Base-by-base conservation (phyloP, 1,140 invertebrate genomes). In the Brachystomella parvula region DNA sequence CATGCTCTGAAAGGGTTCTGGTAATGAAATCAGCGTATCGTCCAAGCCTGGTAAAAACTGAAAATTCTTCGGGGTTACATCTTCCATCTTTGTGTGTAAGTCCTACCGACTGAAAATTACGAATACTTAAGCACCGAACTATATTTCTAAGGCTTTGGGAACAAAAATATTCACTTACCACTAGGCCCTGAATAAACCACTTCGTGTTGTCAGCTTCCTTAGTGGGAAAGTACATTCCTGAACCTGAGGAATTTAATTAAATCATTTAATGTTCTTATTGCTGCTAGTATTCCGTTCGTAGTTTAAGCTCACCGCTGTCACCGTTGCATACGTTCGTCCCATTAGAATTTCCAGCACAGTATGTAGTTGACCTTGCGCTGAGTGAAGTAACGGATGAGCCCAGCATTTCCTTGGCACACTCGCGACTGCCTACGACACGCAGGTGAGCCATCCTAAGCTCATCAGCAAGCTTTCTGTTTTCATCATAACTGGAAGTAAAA, bases 181-280 rank as follows among this genome's bases (percentile, higher is more conserved):
- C 64, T 2, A 69, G 44, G 17, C 71, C 72, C 66, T 71, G 72
- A 26, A 73, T 30, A 57, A 65, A 70, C 71, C 71, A 73, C 29
- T 44, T 65, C 3, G 53, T 67, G 1, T 32, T 26, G 2, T 60
- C 61, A 9, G 56, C 17, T 17, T 49, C 57, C 39, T 63, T 59
- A 2, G 63, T 39, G 12, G 57, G 47, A 53, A 73, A 73, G 33
- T 63, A 69, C 66, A 71, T 71, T 6, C 72, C 72, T 39, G 35
- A 39, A 39, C 35, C 35, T 39, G 35, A 39, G 19, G 35, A 19
- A 39, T 19, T 19, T 19, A 39, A 9, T 9, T 39, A 39, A 39
- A 19, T 9, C 19, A 39, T 39, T 39, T 9, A 19, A 39, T 9
- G 35, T 39, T 6, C 19, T 19, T 39, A 39, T 39, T 39, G 19